These are phyloP conservation scores for Perdita meconis DNA, from an alignment of 2,888 invertebrate species.

Conservation along the genomic window DNA sequence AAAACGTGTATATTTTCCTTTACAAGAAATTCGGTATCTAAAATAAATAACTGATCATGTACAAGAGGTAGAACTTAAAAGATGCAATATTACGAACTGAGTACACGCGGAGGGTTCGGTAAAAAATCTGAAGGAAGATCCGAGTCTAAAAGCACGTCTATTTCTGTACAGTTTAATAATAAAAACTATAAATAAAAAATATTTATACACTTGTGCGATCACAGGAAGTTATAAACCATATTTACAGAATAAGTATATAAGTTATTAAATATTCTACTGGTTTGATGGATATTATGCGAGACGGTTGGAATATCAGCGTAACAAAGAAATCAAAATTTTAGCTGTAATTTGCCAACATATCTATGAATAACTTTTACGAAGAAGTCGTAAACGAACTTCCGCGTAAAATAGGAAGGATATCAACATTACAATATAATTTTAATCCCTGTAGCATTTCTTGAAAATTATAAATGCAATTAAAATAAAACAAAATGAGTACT, in stretches of 20 bases:
- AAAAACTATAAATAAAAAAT: slow-evolving; percentile 45
- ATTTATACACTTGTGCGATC: slow-evolving; percentile 39
- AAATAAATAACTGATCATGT: slow-evolving; percentile 50
- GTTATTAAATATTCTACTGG: slow-evolving; percentile 25
- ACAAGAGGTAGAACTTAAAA: slow-evolving; percentile 50
- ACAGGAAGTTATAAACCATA: slow-evolving; percentile 43
- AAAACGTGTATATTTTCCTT: slow-evolving; percentile 57
- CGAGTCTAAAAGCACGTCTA: not conserved
- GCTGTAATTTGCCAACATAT: not conserved
- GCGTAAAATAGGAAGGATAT: not conserved
- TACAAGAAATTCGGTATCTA: slow-evolving; percentile 39
- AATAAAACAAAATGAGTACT: not conserved
- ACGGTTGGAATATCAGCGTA: slow-evolving; percentile 6
- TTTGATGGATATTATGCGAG: slow-evolving; percentile 16
- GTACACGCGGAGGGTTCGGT: not conserved
- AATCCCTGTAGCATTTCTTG: not conserved
- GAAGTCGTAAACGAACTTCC: slow-evolving; percentile 13
- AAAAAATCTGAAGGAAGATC: slow-evolving; percentile 19
- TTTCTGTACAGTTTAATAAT: slow-evolving; percentile 25
- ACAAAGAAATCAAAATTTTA: not conserved
- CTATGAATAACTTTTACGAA: not conserved
- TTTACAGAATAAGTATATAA: slow-evolving; percentile 49
- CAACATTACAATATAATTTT: not conserved
- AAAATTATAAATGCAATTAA: slow-evolving; percentile 20
- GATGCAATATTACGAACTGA: slow-evolving; percentile 28